Evolutionary conservation across 2,113 vertebrate genomes (phyloP).

Genomic region (Phrynosoma platyrhinos): DNA sequence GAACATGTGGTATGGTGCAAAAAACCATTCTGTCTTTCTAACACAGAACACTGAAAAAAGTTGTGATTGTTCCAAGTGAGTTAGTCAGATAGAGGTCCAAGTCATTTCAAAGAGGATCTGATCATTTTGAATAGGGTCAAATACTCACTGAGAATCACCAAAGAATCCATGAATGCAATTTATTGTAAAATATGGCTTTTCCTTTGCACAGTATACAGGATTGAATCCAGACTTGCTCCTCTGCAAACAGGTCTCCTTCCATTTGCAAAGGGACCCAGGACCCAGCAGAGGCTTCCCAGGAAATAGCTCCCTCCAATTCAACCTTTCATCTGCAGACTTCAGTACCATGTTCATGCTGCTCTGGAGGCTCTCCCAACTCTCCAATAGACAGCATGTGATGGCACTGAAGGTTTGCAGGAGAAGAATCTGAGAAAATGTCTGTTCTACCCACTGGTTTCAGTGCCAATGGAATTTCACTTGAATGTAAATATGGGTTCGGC

Average conservation of each 20-base stretch:
- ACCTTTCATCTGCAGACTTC: background rate
- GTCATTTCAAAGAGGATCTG: background rate
- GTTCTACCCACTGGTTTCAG: background rate
- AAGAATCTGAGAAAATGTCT: background rate
- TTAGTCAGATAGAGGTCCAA: background rate
- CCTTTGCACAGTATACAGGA: background rate
- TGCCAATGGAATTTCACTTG: background rate
- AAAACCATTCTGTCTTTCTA: background rate
- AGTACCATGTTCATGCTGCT: background rate
- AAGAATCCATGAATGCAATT: background rate
- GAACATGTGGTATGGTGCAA: conserved; percentile 9
- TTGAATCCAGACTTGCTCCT: background rate
- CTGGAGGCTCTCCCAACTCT: background rate
- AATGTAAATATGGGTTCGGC: background rate
- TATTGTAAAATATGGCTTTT: background rate
- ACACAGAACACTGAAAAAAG: background rate
- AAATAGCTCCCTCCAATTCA: too few species aligned
- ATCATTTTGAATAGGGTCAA: background rate
- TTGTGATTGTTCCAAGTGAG: background rate
- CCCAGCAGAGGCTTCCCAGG: background rate
- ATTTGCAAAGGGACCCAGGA: background rate
- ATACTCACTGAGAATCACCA: background rate
- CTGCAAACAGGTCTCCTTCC: background rate
- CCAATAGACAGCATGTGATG: background rate
- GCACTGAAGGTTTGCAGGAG: background rate